A percentile compares a stretch with the other conserved stretches of the same genome.
Evolutionary conservation across 2,797 vertebrate species (phyloP).

Genomic region (Pseudomugil gertrudae): DNA sequence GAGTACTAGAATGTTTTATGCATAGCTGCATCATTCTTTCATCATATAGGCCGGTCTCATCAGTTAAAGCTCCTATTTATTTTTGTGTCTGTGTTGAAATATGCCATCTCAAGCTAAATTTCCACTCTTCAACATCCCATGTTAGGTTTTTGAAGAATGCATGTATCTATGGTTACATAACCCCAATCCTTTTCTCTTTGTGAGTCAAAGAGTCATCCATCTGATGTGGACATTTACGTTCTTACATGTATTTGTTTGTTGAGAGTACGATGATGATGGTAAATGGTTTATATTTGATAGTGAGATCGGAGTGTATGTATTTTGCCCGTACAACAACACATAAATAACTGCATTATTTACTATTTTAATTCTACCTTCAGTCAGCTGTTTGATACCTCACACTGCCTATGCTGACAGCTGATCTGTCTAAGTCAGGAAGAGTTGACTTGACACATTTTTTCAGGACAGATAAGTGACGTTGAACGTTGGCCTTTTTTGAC

Average conservation of each 20-base stretch:
- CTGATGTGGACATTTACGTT: neutral
- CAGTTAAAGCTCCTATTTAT: no score
- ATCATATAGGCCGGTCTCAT: no score
- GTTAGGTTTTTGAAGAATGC: neutral
- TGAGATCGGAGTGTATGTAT: neutral
- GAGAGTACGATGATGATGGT: neutral
- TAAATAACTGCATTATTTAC: neutral
- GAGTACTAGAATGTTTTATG: no score
- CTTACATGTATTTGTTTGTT: neutral
- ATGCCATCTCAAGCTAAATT: neutral
- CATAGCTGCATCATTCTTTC: no score
- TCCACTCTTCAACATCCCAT: neutral
- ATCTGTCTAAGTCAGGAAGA: neutral
- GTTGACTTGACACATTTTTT: neutral
- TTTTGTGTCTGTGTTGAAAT: neutral
- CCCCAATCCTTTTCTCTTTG: neutral
- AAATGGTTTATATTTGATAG: neutral
- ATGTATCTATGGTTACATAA: neutral
- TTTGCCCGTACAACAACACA: neutral
- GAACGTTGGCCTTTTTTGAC: neutral
- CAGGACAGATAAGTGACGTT: neutral
- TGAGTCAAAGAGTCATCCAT: neutral
- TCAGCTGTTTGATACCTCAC: neutral
- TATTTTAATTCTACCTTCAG: neutral
- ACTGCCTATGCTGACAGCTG: neutral